Percentiles rank a stretch among this genome's conserved stretches.
Conservation (phyloP, 2,888 invertebrate species). For the Anarsia innoxiella region DNA sequence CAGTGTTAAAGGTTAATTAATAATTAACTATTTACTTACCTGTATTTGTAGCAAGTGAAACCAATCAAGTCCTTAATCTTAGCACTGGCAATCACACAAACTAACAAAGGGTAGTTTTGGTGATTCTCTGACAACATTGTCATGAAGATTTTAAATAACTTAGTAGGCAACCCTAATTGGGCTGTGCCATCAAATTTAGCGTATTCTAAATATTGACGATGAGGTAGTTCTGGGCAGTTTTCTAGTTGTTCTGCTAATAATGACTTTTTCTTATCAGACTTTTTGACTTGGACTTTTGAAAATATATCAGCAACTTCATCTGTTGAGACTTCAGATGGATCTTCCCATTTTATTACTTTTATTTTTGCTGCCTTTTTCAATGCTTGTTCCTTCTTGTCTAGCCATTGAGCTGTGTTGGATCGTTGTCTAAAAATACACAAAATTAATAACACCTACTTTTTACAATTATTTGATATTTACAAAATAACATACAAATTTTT, state of each 20-base stretch:
- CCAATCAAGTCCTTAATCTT: constrained; percentile 95
- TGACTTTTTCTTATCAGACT: constrained; percentile 67
- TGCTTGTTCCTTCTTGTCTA: constrained; percentile 92
- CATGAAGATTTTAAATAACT: constrained; percentile 92
- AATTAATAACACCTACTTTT: too few species aligned
- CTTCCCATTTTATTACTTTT: constrained; percentile 84
- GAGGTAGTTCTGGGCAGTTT: constrained; percentile 83
- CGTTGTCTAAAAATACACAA: constrained; percentile 51
- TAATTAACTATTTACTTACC: too few species aligned
- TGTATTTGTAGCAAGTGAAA: constrained; percentile 91
- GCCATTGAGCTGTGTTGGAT: constrained; percentile 90
- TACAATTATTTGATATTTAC: too few species aligned
- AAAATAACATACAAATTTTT: too few species aligned
- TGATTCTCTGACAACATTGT: constrained; percentile 89
- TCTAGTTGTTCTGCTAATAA: constrained; percentile 84
- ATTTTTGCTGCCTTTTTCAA: constrained; percentile 86
- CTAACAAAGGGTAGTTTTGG: constrained; percentile 87
- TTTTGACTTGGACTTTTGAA: constrained; percentile 53
- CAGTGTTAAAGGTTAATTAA: too few species aligned
- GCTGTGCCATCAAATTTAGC: constrained; percentile 94
- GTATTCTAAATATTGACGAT: constrained; percentile 92
- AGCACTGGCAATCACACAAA: constrained; percentile 87
- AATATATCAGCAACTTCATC: constrained; percentile 78
- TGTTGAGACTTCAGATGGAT: constrained; percentile 61
- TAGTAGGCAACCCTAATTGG: constrained; percentile 84